Evolutionary conservation across 1,140 invertebrate species (phyloP).

Genomic region (Araneus ventricosus): DNA sequence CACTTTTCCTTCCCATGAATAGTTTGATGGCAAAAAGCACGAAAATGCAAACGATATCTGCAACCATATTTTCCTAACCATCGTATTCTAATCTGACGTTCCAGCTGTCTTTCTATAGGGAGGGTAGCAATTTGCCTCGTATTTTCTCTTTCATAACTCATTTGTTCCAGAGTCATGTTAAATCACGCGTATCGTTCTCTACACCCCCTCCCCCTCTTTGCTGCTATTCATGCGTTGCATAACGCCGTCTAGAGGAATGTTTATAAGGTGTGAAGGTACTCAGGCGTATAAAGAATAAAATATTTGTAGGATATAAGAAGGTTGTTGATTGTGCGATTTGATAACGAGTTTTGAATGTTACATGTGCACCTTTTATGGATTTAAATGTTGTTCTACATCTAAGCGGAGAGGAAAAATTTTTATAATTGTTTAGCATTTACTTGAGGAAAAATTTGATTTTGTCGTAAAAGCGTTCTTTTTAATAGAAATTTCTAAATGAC

Average conservation of each 20-base stretch:
- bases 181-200: neutral
- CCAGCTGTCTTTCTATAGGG: neutral
- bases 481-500: neutral
- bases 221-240: neutral
- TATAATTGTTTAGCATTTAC: no score
- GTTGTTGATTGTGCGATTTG: neutral
- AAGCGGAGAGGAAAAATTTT: no score
- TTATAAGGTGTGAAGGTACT: neutral
- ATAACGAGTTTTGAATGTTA: neutral
- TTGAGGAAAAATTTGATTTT: no score
- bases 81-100: neutral
- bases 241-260: neutral
- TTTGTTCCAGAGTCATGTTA: neutral
- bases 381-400: no score
- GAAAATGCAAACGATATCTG: neutral
- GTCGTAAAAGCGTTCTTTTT: no score
- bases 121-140: neutral
- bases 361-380: no score
- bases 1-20: neutral
- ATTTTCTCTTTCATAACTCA: neutral
- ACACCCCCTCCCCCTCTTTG: neutral
- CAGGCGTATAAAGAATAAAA: neutral
- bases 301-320: neutral
- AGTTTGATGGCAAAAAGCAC: neutral
- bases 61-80: neutral